Conservation (phyloP, 1,140 invertebrate genomes). For the Fopius arisanus region DNA sequence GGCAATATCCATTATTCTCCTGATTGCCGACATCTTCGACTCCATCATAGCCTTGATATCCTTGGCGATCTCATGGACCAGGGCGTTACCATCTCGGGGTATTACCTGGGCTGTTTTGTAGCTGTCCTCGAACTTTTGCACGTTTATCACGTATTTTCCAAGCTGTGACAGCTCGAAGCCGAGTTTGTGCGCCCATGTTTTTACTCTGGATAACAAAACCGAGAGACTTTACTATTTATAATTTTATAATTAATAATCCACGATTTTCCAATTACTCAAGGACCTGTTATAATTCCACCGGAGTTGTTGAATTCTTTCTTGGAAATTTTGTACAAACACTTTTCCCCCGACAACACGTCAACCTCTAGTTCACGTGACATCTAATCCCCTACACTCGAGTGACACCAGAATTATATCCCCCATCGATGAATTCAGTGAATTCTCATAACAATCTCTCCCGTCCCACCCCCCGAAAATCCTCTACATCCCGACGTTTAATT, state of each 20-base stretch:
- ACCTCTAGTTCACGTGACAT: conserved; percentile 8
- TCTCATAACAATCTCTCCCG: too few relatives aligned
- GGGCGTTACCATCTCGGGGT: conserved; percentile 72
- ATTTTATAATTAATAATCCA: background rate
- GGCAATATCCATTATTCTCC: conserved; percentile 82
- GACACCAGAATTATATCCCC: background rate
- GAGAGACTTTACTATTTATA: too few relatives aligned
- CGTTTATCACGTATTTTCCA: conserved; percentile 76
- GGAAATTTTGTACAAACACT: too few relatives aligned
- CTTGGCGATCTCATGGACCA: conserved; percentile 79
- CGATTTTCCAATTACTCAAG: too few relatives aligned
- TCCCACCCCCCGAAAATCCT: too few relatives aligned
- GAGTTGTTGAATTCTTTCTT: too few relatives aligned
- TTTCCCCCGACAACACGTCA: background rate
- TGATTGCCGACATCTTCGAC: conserved; percentile 83
- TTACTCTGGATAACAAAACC: conserved; percentile 68
- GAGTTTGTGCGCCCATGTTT: conserved; percentile 76
- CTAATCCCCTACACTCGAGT: background rate
- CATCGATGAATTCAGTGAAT: background rate
- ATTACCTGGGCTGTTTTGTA: conserved; percentile 78
- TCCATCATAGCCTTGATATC: conserved; percentile 85
- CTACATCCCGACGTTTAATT: background rate
- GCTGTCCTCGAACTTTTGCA: conserved; percentile 77
- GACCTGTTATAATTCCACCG: too few relatives aligned
- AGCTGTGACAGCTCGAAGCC: conserved; percentile 76